Evolutionary conservation across 2,113 vertebrate species (phyloP), one percentile per base, ranked within the genome.

Genomic region (Hystrix brachyura): DNA sequence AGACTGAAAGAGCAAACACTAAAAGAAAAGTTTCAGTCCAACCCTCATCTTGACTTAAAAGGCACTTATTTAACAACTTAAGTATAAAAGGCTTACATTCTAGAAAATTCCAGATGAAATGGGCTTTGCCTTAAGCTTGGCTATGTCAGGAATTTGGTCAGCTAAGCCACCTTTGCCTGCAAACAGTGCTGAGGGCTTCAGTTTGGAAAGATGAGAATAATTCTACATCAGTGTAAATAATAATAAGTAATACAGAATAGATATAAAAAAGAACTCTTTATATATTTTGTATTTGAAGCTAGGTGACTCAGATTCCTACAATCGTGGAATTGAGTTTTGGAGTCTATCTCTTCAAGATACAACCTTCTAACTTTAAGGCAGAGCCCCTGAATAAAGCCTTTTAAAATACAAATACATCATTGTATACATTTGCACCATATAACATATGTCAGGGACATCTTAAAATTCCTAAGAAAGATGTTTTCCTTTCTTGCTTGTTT

Each of bases 341-440:
- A 65, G 32, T 82, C 94, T 85, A 87, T 93, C n/a, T 93, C 59
- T 89, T 97, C 64, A 79, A 94, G 62, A 67, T 38, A 11, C 64
- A 84, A 79, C 48, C 85, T 84, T 5, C 59, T 48, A 32, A 97
- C 97, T 98, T 96, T 97, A 96, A 98, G 92, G 19, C 87, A 98
- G 87, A 53, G 55, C 69, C 23, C 64, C 89, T 65, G 43, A 90
- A 27, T 14, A 27, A 93, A 29, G 72, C n/a, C 14, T 97, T 97
- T 98, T 98, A 94, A 96, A 97, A 96, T 96, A 97, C 69, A 95
- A 92, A 65, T 67, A 85, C 96, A 88, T 32, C 87, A 95, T 94
- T 96, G 93, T 97, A 92, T 95, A 88, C 82, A 94, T 97, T 95
- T 95, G 90, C 90, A 96, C 72, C 88, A 92, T 29, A 91, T 80